Base-by-base conservation (phyloP, 2,888 invertebrate genomes). In the Gasteruption jaculator region DNA sequence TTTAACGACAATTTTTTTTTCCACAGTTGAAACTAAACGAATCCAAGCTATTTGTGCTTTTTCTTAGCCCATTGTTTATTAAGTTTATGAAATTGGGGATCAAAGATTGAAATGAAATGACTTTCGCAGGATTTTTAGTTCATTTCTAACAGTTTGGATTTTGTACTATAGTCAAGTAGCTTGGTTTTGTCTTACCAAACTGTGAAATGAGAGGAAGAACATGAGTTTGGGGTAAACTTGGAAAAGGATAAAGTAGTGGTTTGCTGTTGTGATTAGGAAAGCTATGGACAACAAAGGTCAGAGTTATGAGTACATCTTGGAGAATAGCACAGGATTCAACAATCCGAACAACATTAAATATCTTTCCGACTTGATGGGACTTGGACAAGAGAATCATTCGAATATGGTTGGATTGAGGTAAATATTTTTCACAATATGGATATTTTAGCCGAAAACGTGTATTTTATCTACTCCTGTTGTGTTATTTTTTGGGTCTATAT, bases 311-410 rank as follows among this genome's bases (percentile, higher is more conserved):
- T 82, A 82, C 58, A 82, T 88, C 69, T 77, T 91, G 74, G 82
- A 82, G 76, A 83, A 83, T 76, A 86, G 86, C 66, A 80, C 86
- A 60, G 88, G 87, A 68, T 90, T 90, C 80, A 83, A 85, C 79
- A 91, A 91, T 77, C 89, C 91, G 52, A 88, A 87, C 79, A 86
- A 85, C 80, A 82, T 86, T 71, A 84, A 85, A 73, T 84, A 84
- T 75, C 81, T 91, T 56, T 83, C 84, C 60, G 81, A 82, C 71
- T 76, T 81, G 56, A 81, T 89, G 74, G 83, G 86, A 46, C 79
- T 88, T 58, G 76, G 82, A 57, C 81, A 79, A 62, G 76, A 78
- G 61, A 81, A 83, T 57, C 80, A 80, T 67, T 83, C 84, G 18
- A 80, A 85, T 60, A 82, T 86, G 75, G 63, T 77, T 50, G 78